These are phyloP conservation scores for Rana temporaria DNA, from an alignment of 2,113 vertebrate species.

Conservation along the genomic window DNA sequence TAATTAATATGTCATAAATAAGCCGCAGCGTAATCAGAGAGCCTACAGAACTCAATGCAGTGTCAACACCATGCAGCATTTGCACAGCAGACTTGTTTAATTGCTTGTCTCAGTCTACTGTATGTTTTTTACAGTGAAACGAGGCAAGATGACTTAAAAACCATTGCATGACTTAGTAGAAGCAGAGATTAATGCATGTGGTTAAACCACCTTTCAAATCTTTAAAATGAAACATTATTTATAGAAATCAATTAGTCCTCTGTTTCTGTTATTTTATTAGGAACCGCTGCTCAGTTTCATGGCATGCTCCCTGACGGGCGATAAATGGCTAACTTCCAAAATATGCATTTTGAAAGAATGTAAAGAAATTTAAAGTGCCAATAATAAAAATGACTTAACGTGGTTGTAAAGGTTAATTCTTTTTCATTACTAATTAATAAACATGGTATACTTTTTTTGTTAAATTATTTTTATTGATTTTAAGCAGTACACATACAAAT, in stretches of 20 bases:
- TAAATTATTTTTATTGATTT: too few relatives aligned
- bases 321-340: slow-evolving; percentile 66
- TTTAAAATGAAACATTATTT: slow-evolving; percentile 70
- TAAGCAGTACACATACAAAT: too few relatives aligned
- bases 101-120: slow-evolving; percentile 55
- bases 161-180: slow-evolving; percentile 7
- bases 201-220: slow-evolving; percentile 64
- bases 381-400: neutral
- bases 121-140: slow-evolving; percentile 52
- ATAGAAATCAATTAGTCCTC: slow-evolving; percentile 70
- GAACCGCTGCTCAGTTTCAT: slow-evolving; percentile 67
- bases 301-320: slow-evolving; percentile 64
- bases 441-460: too few relatives aligned
- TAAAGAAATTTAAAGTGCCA: slow-evolving; percentile 7
- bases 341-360: slow-evolving; percentile 38
- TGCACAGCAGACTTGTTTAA: slow-evolving; percentile 57
- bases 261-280: slow-evolving; percentile 70
- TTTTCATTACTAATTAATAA: too few relatives aligned
- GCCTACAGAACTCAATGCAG: slow-evolving; percentile 47
- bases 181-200: slow-evolving; percentile 64
- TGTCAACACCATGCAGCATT: slow-evolving; percentile 63
- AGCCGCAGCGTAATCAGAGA: slow-evolving; percentile 8
- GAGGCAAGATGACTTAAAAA: slow-evolving; percentile 57
- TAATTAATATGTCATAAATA: slow-evolving; percentile 56
- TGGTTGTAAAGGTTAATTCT: too few relatives aligned